Evolutionary conservation across 2,797 vertebrate genomes (phyloP), one percentile per base, ranked within the genome.

Genomic region (Hapalemur alaotrensis): DNA sequence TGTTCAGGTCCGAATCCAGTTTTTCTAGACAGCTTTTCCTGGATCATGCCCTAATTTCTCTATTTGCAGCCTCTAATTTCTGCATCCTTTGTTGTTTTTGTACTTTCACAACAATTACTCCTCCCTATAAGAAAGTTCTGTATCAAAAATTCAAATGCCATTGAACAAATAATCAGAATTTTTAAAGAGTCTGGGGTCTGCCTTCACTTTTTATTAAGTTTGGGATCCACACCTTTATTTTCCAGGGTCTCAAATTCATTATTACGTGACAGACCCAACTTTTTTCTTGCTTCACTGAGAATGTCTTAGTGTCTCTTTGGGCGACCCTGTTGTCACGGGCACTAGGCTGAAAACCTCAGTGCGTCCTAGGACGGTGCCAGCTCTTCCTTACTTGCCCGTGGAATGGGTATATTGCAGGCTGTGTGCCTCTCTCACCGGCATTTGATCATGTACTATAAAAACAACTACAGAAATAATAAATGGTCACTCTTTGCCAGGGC

Each of bases 11-110:
- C 54, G n/a, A 96, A 93, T 91, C 91, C 38, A 67, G 7, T 73
- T 88, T 96, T 89, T 83, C 59, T 81, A 69, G 75, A 70, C 17
- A 59, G 35, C 50, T 61, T 82, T 76, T 94, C 88, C 86, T 72
- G 50, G 43, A 35, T 83, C 32, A n/a, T 75, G 63, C 52, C 61
- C 46, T 81, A 23, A 87, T 97, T 95, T 83, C 59, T 93, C 52
- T 61, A 20, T 92, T 79, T 91, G 38, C 2, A 91, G 18, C 80
- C 86, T 83, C 88, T 97, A 25, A 89, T 96, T 96, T 94, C 82
- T 72, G 7, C 41, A 22, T 95, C 46, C 10, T 95, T 78, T 73
- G 43, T 67, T 95, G 57, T n/a, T 79, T 65, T 81, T 79, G 11
- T 78, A 41, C 14, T 95, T 89, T 69, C 23, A 7, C 38, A 79